Conservation (phyloP, 2,113 vertebrate genomes). For the Pluvialis apricaria region DNA sequence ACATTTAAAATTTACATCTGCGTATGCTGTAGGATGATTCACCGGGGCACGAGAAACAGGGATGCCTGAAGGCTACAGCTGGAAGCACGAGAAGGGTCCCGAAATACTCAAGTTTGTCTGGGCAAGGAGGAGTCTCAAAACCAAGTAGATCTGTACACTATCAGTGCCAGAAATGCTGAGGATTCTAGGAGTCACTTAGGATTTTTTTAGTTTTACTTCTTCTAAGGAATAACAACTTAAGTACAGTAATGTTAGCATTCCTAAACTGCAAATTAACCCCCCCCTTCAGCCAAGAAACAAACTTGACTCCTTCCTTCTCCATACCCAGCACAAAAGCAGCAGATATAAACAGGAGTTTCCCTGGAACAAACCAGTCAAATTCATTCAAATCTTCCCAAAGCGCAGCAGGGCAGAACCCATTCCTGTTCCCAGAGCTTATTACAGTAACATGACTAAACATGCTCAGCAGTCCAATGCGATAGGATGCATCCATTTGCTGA, state of each 20-base stretch:
- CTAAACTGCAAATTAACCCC: not conserved
- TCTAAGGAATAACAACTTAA: not conserved
- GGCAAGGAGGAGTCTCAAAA: not conserved
- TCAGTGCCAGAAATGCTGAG: not conserved
- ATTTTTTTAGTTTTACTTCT: not conserved
- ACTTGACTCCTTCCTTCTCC: not conserved
- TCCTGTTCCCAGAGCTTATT: conserved; percentile 31
- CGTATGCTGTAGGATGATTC: not conserved
- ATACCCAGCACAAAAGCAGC: not conserved
- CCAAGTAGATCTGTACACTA: not conserved
- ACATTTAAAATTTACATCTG: not conserved
- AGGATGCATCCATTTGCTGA: conserved; percentile 50
- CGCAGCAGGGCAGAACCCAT: conserved; percentile 16
- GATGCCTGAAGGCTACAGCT: not conserved
- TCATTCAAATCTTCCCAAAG: conserved; percentile 30
- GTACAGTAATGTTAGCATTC: not conserved
- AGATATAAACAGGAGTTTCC: not conserved
- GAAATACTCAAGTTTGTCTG: not conserved
- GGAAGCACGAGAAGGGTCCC: not conserved
- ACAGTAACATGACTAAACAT: conserved; percentile 41
- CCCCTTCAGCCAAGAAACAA: not conserved
- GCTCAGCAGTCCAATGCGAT: conserved; percentile 30
- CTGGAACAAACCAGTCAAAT: conserved; percentile 35
- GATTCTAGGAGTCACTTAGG: not conserved
- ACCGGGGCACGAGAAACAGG: not conserved